Conservation (phyloP, 2,113 vertebrate species). For the Solenodon paradoxus region DNA sequence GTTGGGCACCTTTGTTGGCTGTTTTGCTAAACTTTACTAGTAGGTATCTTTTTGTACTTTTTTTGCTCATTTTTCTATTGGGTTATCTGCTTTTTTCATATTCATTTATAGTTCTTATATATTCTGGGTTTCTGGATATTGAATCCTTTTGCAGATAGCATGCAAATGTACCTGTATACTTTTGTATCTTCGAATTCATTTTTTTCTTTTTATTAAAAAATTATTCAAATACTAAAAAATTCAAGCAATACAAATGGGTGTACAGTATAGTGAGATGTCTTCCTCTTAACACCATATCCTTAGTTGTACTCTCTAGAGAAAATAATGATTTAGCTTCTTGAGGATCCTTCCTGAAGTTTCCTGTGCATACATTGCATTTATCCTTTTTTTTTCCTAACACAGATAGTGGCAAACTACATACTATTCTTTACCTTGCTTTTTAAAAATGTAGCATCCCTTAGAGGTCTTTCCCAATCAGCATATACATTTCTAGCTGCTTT, state of each 20-base stretch:
- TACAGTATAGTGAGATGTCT: neutral
- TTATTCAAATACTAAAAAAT: neutral
- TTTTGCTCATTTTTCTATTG: neutral
- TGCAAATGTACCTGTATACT: neutral
- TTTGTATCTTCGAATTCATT: neutral
- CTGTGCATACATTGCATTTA: neutral
- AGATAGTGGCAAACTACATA: neutral
- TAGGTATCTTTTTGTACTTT: neutral
- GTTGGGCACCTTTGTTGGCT: neutral
- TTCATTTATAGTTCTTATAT: neutral
- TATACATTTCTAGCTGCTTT: neutral
- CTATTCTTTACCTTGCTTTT: neutral
- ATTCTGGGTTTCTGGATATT: too few species aligned
- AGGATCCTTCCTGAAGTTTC: neutral
- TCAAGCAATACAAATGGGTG: neutral
- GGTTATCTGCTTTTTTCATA: neutral
- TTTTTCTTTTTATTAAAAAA: neutral
- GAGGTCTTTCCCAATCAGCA: neutral
- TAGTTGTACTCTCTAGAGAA: neutral
- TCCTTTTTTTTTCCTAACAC: neutral
- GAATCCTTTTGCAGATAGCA: neutral
- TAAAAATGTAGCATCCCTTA: neutral
- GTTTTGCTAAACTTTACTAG: slow-evolving; percentile 17
- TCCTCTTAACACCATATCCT: neutral
- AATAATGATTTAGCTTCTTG: neutral